phyloP scores from a whole-genome alignment of 1,140 invertebrate species.

The Tachypleus tridentatus region DNA sequence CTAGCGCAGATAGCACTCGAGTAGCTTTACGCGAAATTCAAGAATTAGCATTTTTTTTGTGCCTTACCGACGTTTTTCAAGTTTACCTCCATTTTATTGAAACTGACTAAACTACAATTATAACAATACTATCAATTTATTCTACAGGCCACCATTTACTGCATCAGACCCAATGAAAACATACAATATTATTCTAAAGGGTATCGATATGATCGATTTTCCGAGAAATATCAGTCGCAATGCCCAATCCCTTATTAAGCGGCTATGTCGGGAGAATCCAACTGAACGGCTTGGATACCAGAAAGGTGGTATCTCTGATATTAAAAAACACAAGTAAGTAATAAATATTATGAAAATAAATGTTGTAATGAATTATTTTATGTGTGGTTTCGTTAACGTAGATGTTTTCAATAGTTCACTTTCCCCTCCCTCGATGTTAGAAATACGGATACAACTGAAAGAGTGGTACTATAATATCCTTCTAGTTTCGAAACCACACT shows the following conservation, averaged over 20 bases:
- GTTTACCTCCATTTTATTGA: no score
- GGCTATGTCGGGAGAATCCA: slow-evolving; percentile 92
- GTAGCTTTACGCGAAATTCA: no score
- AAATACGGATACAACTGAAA: slow-evolving; percentile 73
- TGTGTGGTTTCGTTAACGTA: no score
- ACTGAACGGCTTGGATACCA: slow-evolving; percentile 94
- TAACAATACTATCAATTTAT: background rate
- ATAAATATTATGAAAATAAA: slow-evolving; percentile 53
- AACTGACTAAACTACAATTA: no score
- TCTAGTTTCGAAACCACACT: no score
- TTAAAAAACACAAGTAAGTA: slow-evolving; percentile 99
- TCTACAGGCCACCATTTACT: slow-evolving; percentile 65
- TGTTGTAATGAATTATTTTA: no score
- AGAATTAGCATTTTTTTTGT: no score
- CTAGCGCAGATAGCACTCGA: no score
- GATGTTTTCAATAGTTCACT: no score
- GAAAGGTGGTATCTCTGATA: slow-evolving; percentile 92
- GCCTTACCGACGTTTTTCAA: no score
- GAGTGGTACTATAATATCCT: slow-evolving; percentile 53
- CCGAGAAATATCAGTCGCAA: slow-evolving; percentile 84
- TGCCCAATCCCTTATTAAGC: slow-evolving; percentile 85
- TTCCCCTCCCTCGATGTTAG: no score
- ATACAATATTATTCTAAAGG: slow-evolving; percentile 97
- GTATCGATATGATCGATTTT: slow-evolving; percentile 95
- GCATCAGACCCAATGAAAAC: slow-evolving; percentile 97